Evolutionary conservation across 2,888 invertebrate genomes (phyloP), one percentile per base, ranked within the genome.

Genomic region (Aspidapion aeneum): DNA sequence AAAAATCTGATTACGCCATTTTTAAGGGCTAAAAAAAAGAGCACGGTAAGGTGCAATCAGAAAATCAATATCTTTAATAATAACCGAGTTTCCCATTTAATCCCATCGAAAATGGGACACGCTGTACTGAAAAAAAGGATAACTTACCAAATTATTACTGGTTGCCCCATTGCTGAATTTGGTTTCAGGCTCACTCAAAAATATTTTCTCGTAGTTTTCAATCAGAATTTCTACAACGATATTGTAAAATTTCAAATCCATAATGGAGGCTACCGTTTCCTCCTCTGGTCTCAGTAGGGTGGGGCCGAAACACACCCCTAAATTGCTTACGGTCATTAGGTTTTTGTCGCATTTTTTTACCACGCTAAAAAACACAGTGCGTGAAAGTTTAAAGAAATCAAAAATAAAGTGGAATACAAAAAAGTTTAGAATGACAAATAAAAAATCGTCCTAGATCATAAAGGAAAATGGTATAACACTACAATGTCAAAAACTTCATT

Each of bases 161-260:
- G 57, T 63, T 20, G 55, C 12, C 12, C 35, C 35, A 35, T 35
- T 35, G 12, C 35, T 35, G 35, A 60, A 50, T 48, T 65, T 67
- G 2, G 69, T 63, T 0, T 69, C 70, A 1, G 84, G 84, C 66
- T 82, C 79, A 21, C 77, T 78, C 73, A 85, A 85, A 74, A 88
- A 88, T 73, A 90, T 89, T 79, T 86, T 86, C 62, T 92, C 89
- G 78, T 89, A 92, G 80, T 94, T 92, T 73, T 94, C 93, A 65
- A 98, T 93, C 68, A 98, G 85, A 77, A 98, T 94, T 84, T 98
- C 98, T 62, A 98, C 96, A 69, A 98, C 94, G 75, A 98, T 94
- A 82, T 98, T 98, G 83, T 96, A 96, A 85, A 98, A 99, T 83
- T 99, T 99, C 72, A 98, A 93, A 82, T 99, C 97, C 86, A 98